phyloP scores from a whole-genome alignment of 2,113 vertebrate species.

The Colius striatus region DNA sequence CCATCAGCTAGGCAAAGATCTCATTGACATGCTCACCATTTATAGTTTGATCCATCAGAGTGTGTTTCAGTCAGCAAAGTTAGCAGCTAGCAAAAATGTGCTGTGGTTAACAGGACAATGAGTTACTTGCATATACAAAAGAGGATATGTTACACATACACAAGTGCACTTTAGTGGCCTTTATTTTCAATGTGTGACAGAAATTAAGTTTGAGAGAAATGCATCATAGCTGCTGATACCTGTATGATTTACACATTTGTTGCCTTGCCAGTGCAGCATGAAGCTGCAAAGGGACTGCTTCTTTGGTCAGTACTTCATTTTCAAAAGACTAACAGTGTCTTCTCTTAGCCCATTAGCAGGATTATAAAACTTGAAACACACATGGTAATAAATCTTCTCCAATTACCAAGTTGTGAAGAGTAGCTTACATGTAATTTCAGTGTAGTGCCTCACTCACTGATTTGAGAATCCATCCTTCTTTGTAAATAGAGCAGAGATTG shows the following conservation, averaged over 20 bases:
- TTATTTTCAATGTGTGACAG: neutral
- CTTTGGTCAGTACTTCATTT: constrained; percentile 52
- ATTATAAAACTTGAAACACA: constrained; percentile 60
- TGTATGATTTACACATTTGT: neutral
- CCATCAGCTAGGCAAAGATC: neutral
- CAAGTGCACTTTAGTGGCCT: constrained; percentile 26
- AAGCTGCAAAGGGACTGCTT: neutral
- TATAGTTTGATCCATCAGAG: neutral
- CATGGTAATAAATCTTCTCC: constrained; percentile 42
- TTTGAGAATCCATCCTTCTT: constrained; percentile 35
- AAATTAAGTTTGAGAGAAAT: neutral
- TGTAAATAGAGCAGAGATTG: constrained; percentile 91
- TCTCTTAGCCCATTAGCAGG: neutral
- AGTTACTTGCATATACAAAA: constrained; percentile 16
- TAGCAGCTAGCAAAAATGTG: constrained; percentile 8
- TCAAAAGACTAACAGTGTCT: constrained; percentile 3
- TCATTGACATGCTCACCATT: neutral
- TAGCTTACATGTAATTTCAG: constrained; percentile 46
- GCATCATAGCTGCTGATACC: neutral
- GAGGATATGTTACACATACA: neutral
- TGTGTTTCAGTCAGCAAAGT: constrained; percentile 15
- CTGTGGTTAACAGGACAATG: constrained; percentile 37
- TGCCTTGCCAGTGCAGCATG: neutral
- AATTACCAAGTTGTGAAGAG: constrained; percentile 38
- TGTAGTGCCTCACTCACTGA: constrained; percentile 20